phyloP scores from a whole-genome alignment of 2,113 vertebrate genomes.

The Stigmatopora argus region DNA sequence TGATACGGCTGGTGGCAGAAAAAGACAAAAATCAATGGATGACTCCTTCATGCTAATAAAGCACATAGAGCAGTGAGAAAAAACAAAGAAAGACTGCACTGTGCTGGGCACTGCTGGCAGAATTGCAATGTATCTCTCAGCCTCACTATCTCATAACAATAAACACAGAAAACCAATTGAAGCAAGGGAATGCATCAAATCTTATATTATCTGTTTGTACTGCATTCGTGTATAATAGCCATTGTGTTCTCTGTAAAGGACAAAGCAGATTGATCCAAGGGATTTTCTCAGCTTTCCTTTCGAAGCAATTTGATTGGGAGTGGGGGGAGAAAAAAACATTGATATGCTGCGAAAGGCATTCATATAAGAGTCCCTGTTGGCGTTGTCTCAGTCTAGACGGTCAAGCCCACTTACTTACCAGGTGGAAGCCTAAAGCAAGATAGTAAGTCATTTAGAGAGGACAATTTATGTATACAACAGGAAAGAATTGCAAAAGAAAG shows the following conservation, averaged over 20 bases:
- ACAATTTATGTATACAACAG: neutral
- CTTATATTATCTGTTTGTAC: slow-evolving; percentile 17
- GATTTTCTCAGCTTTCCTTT: neutral
- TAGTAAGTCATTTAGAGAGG: neutral
- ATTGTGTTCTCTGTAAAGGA: neutral
- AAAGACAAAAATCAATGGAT: slow-evolving; percentile 47
- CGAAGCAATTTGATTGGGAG: neutral
- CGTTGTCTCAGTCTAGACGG: neutral
- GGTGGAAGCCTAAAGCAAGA: neutral
- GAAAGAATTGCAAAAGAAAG: neutral
- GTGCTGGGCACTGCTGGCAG: slow-evolving; percentile 1
- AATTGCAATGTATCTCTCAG: slow-evolving; percentile 3
- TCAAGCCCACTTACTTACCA: neutral
- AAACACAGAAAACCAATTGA: slow-evolving; percentile 22
- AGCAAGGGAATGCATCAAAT: slow-evolving; percentile 20
- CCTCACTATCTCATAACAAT: slow-evolving; percentile 12
- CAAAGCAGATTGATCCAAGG: slow-evolving; percentile 12
- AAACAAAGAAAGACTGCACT: slow-evolving; percentile 18
- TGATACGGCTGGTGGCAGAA: slow-evolving; percentile 18
- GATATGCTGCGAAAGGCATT: slow-evolving; percentile 21
- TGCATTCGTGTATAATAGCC: slow-evolving; percentile 5
- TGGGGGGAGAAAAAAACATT: neutral
- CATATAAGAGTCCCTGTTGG: neutral
- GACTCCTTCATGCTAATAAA: slow-evolving; percentile 48
- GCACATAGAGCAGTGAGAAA: slow-evolving; percentile 34